Conservation (phyloP, 2,113 vertebrate genomes). For the Lasiurus borealis region DNA sequence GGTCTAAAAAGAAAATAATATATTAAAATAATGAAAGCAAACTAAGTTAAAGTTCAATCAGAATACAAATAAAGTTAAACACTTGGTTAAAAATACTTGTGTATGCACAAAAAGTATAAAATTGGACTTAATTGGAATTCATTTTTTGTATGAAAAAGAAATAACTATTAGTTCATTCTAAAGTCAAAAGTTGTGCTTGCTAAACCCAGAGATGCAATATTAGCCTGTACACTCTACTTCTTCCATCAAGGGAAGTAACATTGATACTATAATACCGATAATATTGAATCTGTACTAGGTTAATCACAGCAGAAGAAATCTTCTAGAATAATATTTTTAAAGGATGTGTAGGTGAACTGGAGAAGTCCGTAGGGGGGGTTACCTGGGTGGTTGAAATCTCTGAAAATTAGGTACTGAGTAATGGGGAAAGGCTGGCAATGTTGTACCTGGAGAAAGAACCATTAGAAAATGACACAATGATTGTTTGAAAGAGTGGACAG, state of each 20-base stretch:
- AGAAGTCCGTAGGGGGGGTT: neutral
- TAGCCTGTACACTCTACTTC: neutral
- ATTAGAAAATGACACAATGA: neutral
- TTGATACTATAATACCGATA: neutral
- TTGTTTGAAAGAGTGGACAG: neutral
- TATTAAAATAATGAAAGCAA: slow-evolving; percentile 13
- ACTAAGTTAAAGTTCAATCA: neutral
- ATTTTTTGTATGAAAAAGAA: neutral
- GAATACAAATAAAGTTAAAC: neutral
- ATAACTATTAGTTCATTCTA: neutral
- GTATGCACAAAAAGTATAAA: neutral
- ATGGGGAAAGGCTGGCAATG: neutral
- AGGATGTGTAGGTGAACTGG: neutral
- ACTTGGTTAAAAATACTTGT: neutral
- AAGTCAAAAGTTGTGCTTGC: neutral
- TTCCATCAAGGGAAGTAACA: neutral
- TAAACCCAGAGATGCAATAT: neutral
- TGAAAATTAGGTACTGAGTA: neutral
- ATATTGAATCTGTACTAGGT: neutral
- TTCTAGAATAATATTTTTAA: slow-evolving; percentile 8
- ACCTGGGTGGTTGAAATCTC: neutral
- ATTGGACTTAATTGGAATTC: slow-evolving; percentile 14
- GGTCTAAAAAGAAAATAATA: neutral
- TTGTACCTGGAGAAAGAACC: neutral
- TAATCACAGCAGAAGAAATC: neutral